phyloP scores from a whole-genome alignment of 2,113 vertebrate species.

The Capra hircus region DNA sequence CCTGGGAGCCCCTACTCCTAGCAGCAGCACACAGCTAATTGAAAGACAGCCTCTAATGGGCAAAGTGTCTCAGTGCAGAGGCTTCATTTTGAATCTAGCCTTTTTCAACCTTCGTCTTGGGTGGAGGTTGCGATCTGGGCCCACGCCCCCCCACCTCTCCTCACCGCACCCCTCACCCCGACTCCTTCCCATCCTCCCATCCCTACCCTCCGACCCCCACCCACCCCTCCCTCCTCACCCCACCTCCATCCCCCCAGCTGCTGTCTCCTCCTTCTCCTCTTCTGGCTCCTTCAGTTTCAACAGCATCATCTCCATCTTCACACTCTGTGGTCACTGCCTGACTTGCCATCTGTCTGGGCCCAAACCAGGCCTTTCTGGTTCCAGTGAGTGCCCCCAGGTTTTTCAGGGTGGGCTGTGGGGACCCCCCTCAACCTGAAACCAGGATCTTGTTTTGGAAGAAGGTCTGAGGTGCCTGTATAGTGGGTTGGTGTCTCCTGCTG shows the following conservation, averaged over 20 bases:
- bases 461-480: background rate
- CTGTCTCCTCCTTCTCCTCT: background rate
- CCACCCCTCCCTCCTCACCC: background rate
- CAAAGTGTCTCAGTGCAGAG: background rate
- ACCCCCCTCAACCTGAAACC: background rate
- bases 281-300: background rate
- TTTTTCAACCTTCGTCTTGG: background rate
- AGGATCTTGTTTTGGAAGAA: background rate
- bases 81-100: background rate
- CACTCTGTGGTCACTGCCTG: background rate
- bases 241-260: background rate
- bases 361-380: background rate
- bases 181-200: background rate
- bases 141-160: background rate
- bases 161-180: fast-evolving
- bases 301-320: background rate
- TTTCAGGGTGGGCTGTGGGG: background rate
- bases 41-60: background rate
- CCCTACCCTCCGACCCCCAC: background rate
- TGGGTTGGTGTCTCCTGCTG: background rate
- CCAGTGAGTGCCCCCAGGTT: background rate
- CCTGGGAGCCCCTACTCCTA: background rate
- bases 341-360: background rate
- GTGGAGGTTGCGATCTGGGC: background rate
- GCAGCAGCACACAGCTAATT: background rate